Evolutionary conservation across 2,797 vertebrate species (phyloP).

Genomic region (Momotus momota): DNA sequence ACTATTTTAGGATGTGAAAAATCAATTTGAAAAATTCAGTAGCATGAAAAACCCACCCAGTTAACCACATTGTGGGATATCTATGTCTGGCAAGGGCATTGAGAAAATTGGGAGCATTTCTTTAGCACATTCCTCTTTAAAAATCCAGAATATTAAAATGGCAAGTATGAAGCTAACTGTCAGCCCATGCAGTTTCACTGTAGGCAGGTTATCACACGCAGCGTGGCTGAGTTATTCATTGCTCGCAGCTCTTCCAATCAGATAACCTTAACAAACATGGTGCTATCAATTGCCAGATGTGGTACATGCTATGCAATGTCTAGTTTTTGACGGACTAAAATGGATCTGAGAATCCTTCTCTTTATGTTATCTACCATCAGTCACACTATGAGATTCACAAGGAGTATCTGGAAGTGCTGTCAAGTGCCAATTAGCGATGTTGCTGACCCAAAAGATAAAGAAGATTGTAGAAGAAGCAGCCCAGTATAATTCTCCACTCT

Average conservation of each 20-base stretch:
- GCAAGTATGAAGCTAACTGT: background rate
- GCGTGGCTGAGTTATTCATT: slow-evolving; percentile 32
- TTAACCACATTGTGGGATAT: background rate
- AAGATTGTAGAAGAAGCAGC: slow-evolving; percentile 52
- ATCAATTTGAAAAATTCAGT: slow-evolving; percentile 4
- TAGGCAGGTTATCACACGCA: slow-evolving; percentile 43
- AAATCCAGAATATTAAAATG: slow-evolving; percentile 23
- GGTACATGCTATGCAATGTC: background rate
- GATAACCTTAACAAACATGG: slow-evolving; percentile 59
- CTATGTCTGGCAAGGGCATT: background rate
- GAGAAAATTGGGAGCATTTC: background rate
- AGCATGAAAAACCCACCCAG: background rate
- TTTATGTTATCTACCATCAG: slow-evolving; percentile 64
- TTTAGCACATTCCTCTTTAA: background rate
- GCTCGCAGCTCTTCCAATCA: slow-evolving; percentile 39
- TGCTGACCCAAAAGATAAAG: slow-evolving; percentile 71
- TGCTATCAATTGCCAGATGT: slow-evolving; percentile 49
- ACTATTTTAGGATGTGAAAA: background rate
- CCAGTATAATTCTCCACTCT: slow-evolving; percentile 68
- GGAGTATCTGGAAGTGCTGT: slow-evolving; percentile 65
- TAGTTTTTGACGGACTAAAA: slow-evolving; percentile 40
- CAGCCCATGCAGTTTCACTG: slow-evolving; percentile 26
- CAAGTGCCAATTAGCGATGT: slow-evolving; percentile 73
- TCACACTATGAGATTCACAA: slow-evolving; percentile 48
- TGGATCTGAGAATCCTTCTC: slow-evolving; percentile 25